Evolutionary conservation across 1,140 invertebrate genomes (phyloP).

Genomic region (Sminthurides bifidus): DNA sequence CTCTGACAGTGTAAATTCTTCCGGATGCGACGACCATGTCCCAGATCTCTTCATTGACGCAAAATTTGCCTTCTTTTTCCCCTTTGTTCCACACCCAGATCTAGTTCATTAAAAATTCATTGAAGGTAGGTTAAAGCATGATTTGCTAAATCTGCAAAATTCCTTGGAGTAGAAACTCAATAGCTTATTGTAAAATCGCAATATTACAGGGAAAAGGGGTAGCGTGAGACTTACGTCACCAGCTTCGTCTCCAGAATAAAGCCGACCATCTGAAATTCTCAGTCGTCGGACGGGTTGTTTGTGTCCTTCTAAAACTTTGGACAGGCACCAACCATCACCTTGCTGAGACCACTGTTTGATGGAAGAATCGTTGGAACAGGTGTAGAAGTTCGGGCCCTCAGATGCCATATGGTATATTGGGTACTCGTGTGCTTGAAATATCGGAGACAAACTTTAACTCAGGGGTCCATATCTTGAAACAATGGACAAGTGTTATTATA

Average conservation of each 20-base stretch:
- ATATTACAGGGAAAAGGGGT: no score
- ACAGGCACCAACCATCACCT: neutral
- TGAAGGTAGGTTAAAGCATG: no score
- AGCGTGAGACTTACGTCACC: slow-evolving; percentile 8
- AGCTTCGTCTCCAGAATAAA: slow-evolving; percentile 8
- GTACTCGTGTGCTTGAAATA: slow-evolving; percentile 4
- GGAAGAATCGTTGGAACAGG: neutral
- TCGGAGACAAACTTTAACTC: neutral
- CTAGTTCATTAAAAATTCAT: no score
- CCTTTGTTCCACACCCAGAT: no score
- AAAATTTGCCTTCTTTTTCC: no score
- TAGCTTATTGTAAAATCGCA: no score
- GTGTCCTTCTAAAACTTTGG: slow-evolving; percentile 3
- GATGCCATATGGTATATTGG: slow-evolving; percentile 8
- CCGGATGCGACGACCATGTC: no score
- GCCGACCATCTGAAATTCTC: neutral
- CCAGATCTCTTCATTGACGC: no score
- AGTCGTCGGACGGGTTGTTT: slow-evolving; percentile 1
- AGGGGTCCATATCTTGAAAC: slow-evolving; percentile 1
- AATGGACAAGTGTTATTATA: no score
- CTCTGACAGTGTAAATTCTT: no score
- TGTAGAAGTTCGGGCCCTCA: slow-evolving; percentile 3
- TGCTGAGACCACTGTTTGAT: neutral
- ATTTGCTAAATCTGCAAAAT: no score
- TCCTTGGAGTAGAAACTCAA: no score